Evolutionary conservation across 2,888 invertebrate species (phyloP).

Genomic region (Orgyia antiqua): DNA sequence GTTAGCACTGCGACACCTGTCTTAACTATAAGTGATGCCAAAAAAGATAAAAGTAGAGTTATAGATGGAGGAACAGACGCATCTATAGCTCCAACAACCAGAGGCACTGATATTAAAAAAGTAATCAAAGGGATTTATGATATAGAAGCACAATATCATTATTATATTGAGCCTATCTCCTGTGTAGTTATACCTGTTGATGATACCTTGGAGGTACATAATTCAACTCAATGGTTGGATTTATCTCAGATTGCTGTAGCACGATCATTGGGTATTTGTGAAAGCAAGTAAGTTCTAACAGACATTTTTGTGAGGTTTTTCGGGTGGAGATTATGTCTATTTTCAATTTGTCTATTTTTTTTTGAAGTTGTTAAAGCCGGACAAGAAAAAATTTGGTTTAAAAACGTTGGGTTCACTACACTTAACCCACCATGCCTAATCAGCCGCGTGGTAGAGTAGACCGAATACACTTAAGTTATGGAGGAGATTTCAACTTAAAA

Average conservation of each 20-base stretch:
- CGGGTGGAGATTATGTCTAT: too few species aligned
- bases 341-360: too few species aligned
- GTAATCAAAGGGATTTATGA: conserved; percentile 78
- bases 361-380: too few species aligned
- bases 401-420: too few species aligned
- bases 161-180: conserved; percentile 83
- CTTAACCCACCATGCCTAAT: too few species aligned
- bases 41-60: conserved; percentile 59
- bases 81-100: conserved; percentile 41
- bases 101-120: conserved; percentile 48
- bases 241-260: conserved; percentile 78
- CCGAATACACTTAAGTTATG: too few species aligned
- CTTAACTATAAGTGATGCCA: conserved; percentile 53
- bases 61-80: conserved; percentile 27
- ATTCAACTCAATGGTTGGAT: conserved; percentile 82
- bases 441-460: too few species aligned
- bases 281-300: conserved; percentile 72
- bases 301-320: too few species aligned
- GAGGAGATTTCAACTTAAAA: too few species aligned
- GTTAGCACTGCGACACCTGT: conserved; percentile 43
- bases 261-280: conserved; percentile 70
- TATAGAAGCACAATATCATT: conserved; percentile 84
- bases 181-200: conserved; percentile 83
- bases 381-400: too few species aligned
- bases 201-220: conserved; percentile 81